These are phyloP conservation scores for Spodoptera picta DNA, from an alignment of 2,888 invertebrate species.

Conservation along the genomic window DNA sequence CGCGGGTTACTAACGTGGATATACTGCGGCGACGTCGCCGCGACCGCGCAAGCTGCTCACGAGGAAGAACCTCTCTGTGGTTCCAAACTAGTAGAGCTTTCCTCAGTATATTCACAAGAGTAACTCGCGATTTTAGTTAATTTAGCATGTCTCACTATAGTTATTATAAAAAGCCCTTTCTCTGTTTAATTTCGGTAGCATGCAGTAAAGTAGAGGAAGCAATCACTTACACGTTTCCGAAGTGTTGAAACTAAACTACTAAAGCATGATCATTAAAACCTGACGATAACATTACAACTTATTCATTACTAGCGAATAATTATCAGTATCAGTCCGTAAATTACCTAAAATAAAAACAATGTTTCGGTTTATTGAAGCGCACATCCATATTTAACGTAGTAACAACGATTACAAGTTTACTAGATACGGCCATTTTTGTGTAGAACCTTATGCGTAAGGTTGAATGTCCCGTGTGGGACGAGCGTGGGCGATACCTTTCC, in stretches of 20 bases:
- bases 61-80: too few relatives aligned
- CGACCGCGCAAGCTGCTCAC: too few relatives aligned
- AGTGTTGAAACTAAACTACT: too few relatives aligned
- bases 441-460: slow-evolving; percentile 24
- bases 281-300: slow-evolving; percentile 16
- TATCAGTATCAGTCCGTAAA: slow-evolving; percentile 30
- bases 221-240: slow-evolving; percentile 3
- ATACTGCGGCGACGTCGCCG: too few relatives aligned
- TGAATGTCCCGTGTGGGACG: slow-evolving; percentile 48
- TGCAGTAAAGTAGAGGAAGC: too few relatives aligned
- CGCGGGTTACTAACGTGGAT: too few relatives aligned
- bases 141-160: too few relatives aligned
- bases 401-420: background rate
- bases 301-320: slow-evolving; percentile 20
- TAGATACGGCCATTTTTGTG: slow-evolving; percentile 39
- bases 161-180: too few relatives aligned
- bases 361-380: slow-evolving; percentile 9
- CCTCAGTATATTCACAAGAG: too few relatives aligned
- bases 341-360: slow-evolving; percentile 10
- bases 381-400: background rate
- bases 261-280: slow-evolving; percentile 16
- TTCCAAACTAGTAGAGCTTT: too few relatives aligned
- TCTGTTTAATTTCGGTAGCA: too few relatives aligned
- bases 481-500: slow-evolving; percentile 49
- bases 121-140: too few relatives aligned